Conservation (phyloP, 2,113 vertebrate genomes). For the Myocastor coypus region DNA sequence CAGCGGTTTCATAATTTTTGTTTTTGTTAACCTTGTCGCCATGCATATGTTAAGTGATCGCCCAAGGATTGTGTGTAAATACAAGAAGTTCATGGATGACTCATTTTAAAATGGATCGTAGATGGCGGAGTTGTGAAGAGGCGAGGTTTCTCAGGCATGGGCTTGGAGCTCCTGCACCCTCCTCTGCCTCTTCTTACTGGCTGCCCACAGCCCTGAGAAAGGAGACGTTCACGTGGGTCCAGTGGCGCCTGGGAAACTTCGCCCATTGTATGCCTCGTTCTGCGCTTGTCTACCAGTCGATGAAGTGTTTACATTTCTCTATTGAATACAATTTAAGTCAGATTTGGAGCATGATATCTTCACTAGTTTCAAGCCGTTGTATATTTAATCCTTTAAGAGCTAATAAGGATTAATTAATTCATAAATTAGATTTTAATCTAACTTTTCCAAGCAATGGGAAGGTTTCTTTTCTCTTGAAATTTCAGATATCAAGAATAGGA, state of each 20-base stretch:
- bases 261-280: neutral
- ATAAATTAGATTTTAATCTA: neutral
- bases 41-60: neutral
- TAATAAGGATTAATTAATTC: neutral
- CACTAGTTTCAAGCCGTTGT: neutral
- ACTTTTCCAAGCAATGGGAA: neutral
- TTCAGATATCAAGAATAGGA: neutral
- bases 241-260: neutral
- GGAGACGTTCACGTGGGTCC: fast-evolving
- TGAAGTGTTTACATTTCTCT: neutral
- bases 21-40: neutral
- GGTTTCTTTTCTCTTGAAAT: neutral
- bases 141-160: neutral
- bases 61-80: neutral
- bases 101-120: neutral
- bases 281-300: neutral
- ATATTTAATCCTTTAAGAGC: neutral
- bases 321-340: neutral
- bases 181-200: neutral
- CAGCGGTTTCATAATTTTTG: neutral
- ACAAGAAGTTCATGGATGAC: neutral
- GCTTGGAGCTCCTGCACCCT: too few relatives aligned
- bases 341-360: neutral
- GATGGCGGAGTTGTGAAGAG: neutral
- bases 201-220: neutral